Base-by-base conservation (phyloP, 2,797 vertebrate species). In the Moxostoma hubbsi region DNA sequence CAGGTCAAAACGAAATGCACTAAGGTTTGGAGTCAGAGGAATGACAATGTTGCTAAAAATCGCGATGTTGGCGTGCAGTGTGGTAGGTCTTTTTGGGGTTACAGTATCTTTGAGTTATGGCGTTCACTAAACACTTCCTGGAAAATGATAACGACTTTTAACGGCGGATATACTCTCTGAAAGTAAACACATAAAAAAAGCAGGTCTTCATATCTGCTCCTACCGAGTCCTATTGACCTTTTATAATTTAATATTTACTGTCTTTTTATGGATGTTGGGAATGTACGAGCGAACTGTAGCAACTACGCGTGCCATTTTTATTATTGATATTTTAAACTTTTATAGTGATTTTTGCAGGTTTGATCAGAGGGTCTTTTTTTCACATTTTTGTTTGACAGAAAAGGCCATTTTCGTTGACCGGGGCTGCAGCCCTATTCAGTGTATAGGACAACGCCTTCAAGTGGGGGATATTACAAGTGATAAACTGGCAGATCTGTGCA, bases 31-130 rank as follows among this genome's bases (percentile, higher is more conserved):
- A 68, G 13, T 1, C 61, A 12, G 2, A 15, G 45, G 6, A 3
- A 0, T 1, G 67, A 51, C 6, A 13, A 7, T 0, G 61, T 62
- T 13, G 62, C 18, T 1, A 59, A 64, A 62, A 61, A 71, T 0
- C 82, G 91, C 6, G 92, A 94, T 83, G 67, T 81, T 0, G 92
- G 87, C 0, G 85, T 92, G 5, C 93, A 94, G 2, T 94, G 93
- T 71, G 93, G 93, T 94, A 84, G 88, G 92, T 87, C 36, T 72
- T 47, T 47, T 8, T 36, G 49, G 61, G 15, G 5, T 50, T 51
- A 8, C 62, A 47, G 10, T 66, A 2, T 24, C 7, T 13, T 8
- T 59, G 10, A 46, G 64, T 45, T 55, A 45, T 54, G 49, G 66
- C 75, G 57, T 53, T 64, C 75, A 51, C 47, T 11, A 67, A 54